Conservation (phyloP, 2,113 vertebrate genomes). For the Oceanodroma tethys region DNA sequence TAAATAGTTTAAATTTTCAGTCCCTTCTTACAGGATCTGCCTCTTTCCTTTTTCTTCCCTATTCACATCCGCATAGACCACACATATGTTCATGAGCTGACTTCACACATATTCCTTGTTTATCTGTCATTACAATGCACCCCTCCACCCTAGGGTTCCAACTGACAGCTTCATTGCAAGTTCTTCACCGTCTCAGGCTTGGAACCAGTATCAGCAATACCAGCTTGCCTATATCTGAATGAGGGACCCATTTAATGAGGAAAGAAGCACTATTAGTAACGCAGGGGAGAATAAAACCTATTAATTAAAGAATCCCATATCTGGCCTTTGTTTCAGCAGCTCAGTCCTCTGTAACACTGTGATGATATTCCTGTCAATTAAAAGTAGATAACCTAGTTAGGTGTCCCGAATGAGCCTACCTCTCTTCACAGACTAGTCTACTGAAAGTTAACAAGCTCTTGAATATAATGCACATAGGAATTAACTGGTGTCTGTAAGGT, state of each 20-base stretch:
- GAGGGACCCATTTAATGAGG: neutral
- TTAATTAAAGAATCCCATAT: neutral
- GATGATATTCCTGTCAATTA: neutral
- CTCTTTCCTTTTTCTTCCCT: neutral
- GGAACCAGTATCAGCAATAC: neutral
- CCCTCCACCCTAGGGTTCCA: neutral
- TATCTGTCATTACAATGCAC: neutral
- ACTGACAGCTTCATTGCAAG: neutral
- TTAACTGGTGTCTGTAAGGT: neutral
- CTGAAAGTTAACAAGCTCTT: neutral
- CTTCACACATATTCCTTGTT: neutral
- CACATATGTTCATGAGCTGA: neutral
- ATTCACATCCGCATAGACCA: neutral
- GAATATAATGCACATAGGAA: neutral
- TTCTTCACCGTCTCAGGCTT: neutral
- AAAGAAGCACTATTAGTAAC: neutral
- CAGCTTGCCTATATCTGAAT: neutral
- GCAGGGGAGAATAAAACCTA: neutral
- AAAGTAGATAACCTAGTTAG: neutral
- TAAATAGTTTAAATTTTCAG: neutral
- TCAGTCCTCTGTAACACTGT: neutral
- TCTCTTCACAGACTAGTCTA: neutral
- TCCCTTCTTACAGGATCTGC: neutral
- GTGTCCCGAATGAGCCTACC: neutral
- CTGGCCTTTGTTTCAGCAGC: neutral